Conservation (phyloP, 2,888 invertebrate genomes). For the Morpho deidamia region DNA sequence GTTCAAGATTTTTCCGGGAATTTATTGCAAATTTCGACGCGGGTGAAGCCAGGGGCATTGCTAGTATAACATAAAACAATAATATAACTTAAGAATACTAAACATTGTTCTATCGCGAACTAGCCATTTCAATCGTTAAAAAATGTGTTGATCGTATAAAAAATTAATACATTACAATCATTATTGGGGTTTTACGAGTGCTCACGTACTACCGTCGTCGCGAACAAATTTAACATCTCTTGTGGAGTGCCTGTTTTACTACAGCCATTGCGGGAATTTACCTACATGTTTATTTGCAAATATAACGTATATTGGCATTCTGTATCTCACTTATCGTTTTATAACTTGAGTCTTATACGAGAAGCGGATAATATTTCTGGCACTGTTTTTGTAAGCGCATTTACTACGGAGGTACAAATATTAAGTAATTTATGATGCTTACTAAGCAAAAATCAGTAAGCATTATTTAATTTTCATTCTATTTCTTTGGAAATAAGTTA, state of each 20-base stretch:
- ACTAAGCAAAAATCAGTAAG: too few relatives aligned
- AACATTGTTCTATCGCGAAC: too few relatives aligned
- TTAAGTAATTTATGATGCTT: too few relatives aligned
- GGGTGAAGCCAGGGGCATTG: too few relatives aligned
- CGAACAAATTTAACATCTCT: constrained; percentile 32
- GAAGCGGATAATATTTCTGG: background rate
- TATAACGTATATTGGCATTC: constrained; percentile 65
- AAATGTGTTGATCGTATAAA: constrained; percentile 27
- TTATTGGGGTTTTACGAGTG: constrained; percentile 39
- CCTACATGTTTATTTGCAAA: constrained; percentile 74
- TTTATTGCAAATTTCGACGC: too few relatives aligned
- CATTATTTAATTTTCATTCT: too few relatives aligned
- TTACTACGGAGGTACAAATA: too few relatives aligned
- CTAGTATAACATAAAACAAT: too few relatives aligned
- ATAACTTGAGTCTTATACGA: constrained; percentile 16
- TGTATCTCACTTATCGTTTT: constrained; percentile 41
- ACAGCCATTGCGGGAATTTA: constrained; percentile 72
- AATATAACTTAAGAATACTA: too few relatives aligned
- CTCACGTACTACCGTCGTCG: constrained; percentile 25
- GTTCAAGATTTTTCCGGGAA: too few relatives aligned
- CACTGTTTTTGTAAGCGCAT: too few relatives aligned
- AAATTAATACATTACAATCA: constrained; percentile 41
- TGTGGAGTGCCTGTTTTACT: constrained; percentile 51
- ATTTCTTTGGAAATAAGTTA: too few relatives aligned
- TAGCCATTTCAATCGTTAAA: background rate